Evolutionary conservation across 1,140 invertebrate genomes (phyloP).

Genomic region (Solenopsis invicta): DNA sequence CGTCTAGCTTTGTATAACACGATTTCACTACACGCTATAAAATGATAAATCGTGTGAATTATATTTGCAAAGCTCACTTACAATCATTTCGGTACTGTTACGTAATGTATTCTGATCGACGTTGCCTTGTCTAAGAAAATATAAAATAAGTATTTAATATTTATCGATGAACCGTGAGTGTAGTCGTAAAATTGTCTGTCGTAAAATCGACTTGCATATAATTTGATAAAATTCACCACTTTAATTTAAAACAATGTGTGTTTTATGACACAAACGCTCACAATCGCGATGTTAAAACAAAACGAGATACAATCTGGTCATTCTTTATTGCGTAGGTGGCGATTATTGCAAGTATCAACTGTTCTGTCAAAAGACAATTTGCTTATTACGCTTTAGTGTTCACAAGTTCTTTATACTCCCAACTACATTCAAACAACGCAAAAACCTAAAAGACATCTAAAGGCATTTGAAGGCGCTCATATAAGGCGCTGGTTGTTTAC

Average conservation of each 20-base stretch:
- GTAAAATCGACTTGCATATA: not conserved
- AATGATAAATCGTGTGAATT: not conserved
- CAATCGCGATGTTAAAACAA: not conserved
- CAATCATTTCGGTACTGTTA: slow-evolving; percentile 1
- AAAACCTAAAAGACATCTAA: slow-evolving; percentile 10
- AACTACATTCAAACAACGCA: not conserved
- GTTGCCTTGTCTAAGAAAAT: slow-evolving; percentile 3
- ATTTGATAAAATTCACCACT: not conserved
- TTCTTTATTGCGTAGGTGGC: slow-evolving; percentile 11
- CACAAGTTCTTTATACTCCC: slow-evolving; percentile 1
- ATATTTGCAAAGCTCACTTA: not conserved
- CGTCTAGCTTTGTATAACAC: slow-evolving; percentile 26
- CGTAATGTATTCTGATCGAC: slow-evolving; percentile 16
- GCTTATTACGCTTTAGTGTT: not conserved
- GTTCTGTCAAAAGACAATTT: not conserved
- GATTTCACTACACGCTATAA: not conserved
- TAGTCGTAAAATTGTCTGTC: not conserved
- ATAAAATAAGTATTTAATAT: slow-evolving; percentile 53
- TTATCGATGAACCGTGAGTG: slow-evolving; percentile 14
- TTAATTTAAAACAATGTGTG: slow-evolving; percentile 11
- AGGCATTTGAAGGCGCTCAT: slow-evolving; percentile 3
- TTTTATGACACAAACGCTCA: not conserved
- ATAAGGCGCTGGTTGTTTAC: no score
- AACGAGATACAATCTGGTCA: slow-evolving; percentile 18
- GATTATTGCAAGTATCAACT: not conserved